phyloP scores from a whole-genome alignment of 2,797 vertebrate genomes.

The Huso huso region DNA sequence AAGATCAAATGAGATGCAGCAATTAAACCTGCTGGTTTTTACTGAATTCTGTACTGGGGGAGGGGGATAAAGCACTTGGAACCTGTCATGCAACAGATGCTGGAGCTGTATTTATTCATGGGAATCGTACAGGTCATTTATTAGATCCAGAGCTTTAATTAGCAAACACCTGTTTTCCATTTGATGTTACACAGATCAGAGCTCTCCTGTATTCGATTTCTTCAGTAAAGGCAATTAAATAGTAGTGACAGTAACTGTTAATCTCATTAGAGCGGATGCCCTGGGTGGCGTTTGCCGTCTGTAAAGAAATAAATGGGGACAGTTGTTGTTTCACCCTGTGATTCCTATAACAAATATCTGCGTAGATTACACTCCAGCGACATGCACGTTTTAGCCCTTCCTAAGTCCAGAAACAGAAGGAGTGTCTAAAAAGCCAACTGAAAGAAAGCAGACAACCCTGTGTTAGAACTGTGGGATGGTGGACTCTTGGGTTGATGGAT shows the following conservation, averaged over 20 bases:
- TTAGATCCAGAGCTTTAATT: conserved; percentile 78
- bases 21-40: no score
- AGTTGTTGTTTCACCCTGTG: conserved; percentile 18
- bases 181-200: conserved; percentile 70
- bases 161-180: conserved; percentile 79
- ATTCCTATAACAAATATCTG: conserved; percentile 15
- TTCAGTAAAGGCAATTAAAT: conserved; percentile 59
- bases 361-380: conserved; percentile 5
- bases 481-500: no score
- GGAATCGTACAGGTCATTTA: conserved; percentile 66
- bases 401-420: no score
- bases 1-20: no score
- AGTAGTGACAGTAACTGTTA: conserved; percentile 63
- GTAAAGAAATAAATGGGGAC: conserved; percentile 32
- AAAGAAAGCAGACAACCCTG: no score
- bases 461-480: no score
- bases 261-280: conserved; percentile 57
- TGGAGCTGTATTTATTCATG: conserved; percentile 66
- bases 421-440: no score
- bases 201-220: conserved; percentile 63
- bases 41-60: neutral
- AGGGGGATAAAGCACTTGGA: conserved; percentile 29
- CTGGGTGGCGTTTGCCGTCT: conserved; percentile 41
- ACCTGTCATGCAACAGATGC: conserved; percentile 63
- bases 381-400: neutral